Conservation (phyloP, 2,113 vertebrate species). For the Tricholaema leucomelas region DNA sequence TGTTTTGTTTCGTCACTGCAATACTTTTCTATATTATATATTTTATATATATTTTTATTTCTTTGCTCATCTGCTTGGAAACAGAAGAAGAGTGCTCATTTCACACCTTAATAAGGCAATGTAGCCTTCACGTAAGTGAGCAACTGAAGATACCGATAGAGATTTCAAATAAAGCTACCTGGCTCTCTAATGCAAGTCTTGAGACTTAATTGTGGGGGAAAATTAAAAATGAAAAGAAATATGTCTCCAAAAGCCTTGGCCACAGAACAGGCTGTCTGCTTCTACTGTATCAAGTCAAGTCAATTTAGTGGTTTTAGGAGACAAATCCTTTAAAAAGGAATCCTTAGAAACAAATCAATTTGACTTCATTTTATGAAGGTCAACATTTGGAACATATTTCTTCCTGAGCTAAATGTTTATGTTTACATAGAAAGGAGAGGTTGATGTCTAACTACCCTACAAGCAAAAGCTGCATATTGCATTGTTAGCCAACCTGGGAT, state of each 20-base stretch:
- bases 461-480: conserved; percentile 74
- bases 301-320: background rate
- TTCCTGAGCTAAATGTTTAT: conserved; percentile 66
- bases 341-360: background rate
- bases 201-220: conserved; percentile 71
- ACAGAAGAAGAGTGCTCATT: conserved; percentile 99
- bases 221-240: conserved; percentile 60
- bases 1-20: conserved; percentile 89
- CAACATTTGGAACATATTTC: conserved; percentile 78
- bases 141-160: conserved; percentile 95
- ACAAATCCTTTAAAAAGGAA: conserved; percentile 12
- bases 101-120: conserved; percentile 99
- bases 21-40: conserved; percentile 83
- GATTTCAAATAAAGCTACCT: conserved; percentile 73
- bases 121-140: conserved; percentile 99
- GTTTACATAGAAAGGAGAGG: conserved; percentile 64
- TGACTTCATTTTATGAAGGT: conserved; percentile 11
- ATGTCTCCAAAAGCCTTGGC: conserved; percentile 78
- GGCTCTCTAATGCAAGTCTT: conserved; percentile 85
- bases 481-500: conserved; percentile 68
- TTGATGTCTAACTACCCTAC: conserved; percentile 52
- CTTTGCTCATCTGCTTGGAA: conserved; percentile 98
- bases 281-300: background rate
- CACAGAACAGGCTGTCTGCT: conserved; percentile 1
- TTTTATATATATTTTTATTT: conserved; percentile 87